phyloP scores from a whole-genome alignment of 2,888 invertebrate species.

The Anoplius nigerrimus region DNA sequence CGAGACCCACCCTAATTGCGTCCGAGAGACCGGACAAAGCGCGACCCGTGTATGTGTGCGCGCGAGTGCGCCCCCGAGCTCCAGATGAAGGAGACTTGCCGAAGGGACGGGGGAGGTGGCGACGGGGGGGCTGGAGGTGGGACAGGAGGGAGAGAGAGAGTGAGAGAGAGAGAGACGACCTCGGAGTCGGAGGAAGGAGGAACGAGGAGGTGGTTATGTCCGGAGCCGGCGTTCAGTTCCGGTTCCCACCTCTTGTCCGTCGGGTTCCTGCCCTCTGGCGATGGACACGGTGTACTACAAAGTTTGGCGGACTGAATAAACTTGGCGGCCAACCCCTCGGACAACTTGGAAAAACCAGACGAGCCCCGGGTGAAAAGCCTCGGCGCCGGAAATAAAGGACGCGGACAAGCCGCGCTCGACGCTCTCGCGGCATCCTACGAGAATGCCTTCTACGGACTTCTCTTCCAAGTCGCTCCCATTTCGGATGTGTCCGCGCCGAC shows the following conservation, averaged over 20 bases:
- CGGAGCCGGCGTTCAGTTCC: slow-evolving; percentile 70
- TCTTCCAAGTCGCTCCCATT: background rate
- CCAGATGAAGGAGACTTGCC: slow-evolving; percentile 6
- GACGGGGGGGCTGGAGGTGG: slow-evolving; percentile 12
- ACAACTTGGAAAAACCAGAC: slow-evolving; percentile 63
- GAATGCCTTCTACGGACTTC: background rate
- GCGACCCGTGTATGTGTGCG: slow-evolving; percentile 69
- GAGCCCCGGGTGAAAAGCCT: slow-evolving; percentile 52
- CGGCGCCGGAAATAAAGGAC: slow-evolving; percentile 48
- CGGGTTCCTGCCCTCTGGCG: slow-evolving; percentile 72
- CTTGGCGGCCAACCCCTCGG: slow-evolving; percentile 66
- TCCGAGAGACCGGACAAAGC: slow-evolving; percentile 75
- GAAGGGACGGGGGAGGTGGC: background rate
- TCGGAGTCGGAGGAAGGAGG: too few relatives aligned
- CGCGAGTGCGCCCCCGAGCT: slow-evolving; percentile 33
- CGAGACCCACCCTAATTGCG: slow-evolving; percentile 75
- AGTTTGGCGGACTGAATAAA: slow-evolving; percentile 75
- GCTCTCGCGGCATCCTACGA: background rate
- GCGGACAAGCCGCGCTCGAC: slow-evolving; percentile 7
- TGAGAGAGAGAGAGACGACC: background rate
- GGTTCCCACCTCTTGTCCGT: slow-evolving; percentile 65
- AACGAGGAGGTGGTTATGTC: slow-evolving; percentile 65
- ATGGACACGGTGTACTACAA: slow-evolving; percentile 74
- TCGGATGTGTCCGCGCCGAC: background rate
- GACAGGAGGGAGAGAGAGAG: slow-evolving; percentile 17